phyloP scores from a whole-genome alignment of 1,140 invertebrate species.

The Orchesella cincta region DNA sequence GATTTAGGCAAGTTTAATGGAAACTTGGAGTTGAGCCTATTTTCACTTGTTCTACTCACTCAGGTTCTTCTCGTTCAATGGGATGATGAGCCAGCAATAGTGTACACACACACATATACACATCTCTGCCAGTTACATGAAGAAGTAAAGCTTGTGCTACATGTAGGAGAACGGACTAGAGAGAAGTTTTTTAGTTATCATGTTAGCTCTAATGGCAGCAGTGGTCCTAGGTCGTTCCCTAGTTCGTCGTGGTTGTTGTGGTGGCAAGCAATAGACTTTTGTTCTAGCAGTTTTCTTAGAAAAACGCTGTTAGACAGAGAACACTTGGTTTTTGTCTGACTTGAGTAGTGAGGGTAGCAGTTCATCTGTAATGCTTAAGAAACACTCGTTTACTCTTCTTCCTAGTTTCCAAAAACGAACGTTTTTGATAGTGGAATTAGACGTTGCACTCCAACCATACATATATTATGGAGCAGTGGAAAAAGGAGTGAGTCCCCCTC shows the following conservation, averaged over 20 bases:
- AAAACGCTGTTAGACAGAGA: background rate
- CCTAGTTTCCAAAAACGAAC: too few relatives aligned
- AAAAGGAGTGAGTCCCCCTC: too few relatives aligned
- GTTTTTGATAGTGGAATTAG: too few relatives aligned
- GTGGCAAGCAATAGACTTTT: background rate
- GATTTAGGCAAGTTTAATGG: slow-evolving; percentile 43
- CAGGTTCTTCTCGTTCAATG: background rate
- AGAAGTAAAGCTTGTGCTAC: background rate
- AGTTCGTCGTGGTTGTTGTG: background rate
- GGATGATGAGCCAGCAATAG: background rate
- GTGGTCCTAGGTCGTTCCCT: background rate
- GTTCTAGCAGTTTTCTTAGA: background rate
- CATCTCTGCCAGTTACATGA: background rate
- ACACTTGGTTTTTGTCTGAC: background rate
- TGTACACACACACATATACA: background rate
- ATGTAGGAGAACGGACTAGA: background rate
- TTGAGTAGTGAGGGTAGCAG: background rate
- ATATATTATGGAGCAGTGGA: too few relatives aligned
- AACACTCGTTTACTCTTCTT: background rate
- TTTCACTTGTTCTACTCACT: background rate
- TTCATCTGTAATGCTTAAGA: background rate
- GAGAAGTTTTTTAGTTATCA: background rate
- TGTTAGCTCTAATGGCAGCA: background rate
- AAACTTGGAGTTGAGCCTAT: slow-evolving; percentile 28
- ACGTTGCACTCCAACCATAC: too few relatives aligned